These are phyloP conservation scores for Meloe dianella DNA, from an alignment of 2,888 invertebrate species.

Conservation along the genomic window DNA sequence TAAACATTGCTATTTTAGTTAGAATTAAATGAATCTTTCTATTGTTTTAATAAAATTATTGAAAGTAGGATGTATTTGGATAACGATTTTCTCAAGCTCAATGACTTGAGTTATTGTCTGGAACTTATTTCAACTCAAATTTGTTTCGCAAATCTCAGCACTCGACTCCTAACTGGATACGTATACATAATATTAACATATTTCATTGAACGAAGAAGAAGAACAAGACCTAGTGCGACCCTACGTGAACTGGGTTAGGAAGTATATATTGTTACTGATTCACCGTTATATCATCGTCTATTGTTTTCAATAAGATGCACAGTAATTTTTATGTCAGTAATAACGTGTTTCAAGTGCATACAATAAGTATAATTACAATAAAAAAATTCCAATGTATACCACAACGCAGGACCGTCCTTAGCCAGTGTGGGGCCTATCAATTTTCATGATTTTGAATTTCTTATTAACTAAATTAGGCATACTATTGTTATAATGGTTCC, in stretches of 20 bases:
- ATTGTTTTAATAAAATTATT: neutral
- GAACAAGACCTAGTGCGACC: conserved; percentile 11
- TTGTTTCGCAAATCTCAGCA: conserved; percentile 1
- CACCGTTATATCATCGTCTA: neutral
- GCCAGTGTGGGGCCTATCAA: too few species aligned
- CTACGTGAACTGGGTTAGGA: conserved; percentile 27
- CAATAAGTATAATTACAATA: conserved; percentile 14
- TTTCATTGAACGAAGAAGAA: conserved; percentile 2
- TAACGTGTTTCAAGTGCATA: too few species aligned
- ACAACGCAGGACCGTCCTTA: too few species aligned
- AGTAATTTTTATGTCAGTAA: too few species aligned
- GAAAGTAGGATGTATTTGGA: neutral
- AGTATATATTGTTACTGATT: conserved; percentile 5
- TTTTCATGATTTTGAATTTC: too few species aligned
- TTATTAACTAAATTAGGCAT: too few species aligned
- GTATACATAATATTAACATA: conserved; percentile 13
- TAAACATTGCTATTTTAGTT: neutral
- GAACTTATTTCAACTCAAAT: neutral
- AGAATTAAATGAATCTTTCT: neutral
- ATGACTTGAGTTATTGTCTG: neutral
- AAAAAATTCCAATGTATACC: conserved; percentile 16
- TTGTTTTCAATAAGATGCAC: neutral
- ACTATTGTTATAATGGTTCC: too few species aligned
- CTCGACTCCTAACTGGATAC: neutral
- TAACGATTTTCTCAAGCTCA: neutral